Conservation (phyloP, 2,797 vertebrate species). For the Nasua narica region DNA sequence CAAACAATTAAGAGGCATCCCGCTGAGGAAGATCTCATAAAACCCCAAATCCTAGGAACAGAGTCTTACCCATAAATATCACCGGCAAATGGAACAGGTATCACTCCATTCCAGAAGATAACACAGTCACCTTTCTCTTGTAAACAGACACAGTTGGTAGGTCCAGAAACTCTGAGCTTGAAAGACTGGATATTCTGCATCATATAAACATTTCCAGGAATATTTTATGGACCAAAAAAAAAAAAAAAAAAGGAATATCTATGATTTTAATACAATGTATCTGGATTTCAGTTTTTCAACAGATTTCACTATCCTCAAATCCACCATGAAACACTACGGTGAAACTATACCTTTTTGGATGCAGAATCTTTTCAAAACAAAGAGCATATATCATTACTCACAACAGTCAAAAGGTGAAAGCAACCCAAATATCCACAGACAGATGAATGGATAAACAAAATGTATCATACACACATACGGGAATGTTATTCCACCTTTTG, state of each 20-base stretch:
- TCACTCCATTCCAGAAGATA: background rate
- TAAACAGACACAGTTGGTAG: background rate
- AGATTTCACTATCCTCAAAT: background rate
- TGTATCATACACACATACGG: background rate
- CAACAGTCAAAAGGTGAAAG: background rate
- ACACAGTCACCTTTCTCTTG: background rate
- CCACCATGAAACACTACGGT: background rate
- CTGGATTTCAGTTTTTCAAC: background rate
- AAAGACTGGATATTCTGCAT: background rate
- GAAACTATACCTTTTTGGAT: background rate
- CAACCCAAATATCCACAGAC: background rate
- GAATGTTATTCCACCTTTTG: background rate
- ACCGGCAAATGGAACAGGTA: background rate
- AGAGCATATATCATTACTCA: background rate
- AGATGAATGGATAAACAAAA: background rate
- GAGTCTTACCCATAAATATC: constrained; percentile 21
- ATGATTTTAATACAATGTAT: background rate
- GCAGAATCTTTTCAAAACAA: background rate
- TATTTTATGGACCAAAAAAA: background rate
- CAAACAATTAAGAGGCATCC: constrained; percentile 66
- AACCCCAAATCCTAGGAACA: constrained; percentile 36
- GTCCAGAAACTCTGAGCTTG: background rate
- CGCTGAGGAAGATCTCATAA: constrained; percentile 43
- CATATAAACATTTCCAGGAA: background rate
- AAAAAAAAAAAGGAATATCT: background rate